phyloP scores from a whole-genome alignment of 1,140 invertebrate species.

The Conus ventricosus region DNA sequence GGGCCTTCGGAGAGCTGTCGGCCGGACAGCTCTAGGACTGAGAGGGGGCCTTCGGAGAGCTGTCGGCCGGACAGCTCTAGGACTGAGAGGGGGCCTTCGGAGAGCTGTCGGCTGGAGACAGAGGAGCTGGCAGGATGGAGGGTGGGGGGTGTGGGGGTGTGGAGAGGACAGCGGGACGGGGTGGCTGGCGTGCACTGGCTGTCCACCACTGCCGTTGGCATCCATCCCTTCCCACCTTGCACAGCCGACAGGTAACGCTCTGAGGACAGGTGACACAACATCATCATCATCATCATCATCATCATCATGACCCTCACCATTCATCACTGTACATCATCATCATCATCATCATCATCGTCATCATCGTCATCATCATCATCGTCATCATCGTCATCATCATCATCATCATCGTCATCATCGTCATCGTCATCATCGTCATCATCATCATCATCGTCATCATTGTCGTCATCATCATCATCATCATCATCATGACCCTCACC shows the following conservation, averaged over 20 bases:
- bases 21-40: neutral
- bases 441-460: no score
- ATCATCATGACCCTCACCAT: no score
- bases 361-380: no score
- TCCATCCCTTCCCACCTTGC: slow-evolving; percentile 63
- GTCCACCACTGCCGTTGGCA: slow-evolving; percentile 1
- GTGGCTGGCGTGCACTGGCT: neutral
- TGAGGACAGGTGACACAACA: slow-evolving; percentile 42
- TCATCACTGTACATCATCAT: no score
- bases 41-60: neutral
- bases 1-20: neutral
- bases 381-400: no score
- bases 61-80: neutral
- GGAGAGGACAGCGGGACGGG: neutral
- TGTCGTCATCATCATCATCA: no score
- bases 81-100: neutral
- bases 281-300: no score
- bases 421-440: no score
- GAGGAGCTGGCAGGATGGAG: neutral
- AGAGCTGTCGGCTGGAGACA: neutral
- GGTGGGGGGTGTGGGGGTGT: neutral
- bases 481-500: no score
- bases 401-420: no score
- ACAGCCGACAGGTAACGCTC: slow-evolving; percentile 67
- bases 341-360: no score